Evolutionary conservation across 53 echinoderm and acorn worm species (phyloP).

Genomic region (Echinarachnius parma): DNA sequence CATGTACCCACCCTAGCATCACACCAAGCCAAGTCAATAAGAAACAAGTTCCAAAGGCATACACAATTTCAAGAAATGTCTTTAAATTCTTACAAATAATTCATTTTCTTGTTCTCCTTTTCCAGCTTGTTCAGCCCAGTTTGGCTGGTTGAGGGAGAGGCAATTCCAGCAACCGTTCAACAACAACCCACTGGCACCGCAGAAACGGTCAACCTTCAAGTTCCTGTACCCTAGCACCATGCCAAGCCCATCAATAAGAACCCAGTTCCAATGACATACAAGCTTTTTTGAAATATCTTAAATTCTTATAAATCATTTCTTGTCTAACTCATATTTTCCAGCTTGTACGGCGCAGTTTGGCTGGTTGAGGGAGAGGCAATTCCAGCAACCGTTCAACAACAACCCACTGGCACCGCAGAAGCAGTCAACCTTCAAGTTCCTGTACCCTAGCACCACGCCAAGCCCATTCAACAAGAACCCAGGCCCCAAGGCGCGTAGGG

Average conservation of each 20-base stretch:
- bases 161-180: not conserved
- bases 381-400: too few relatives aligned
- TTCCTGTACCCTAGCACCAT: constrained; percentile 23
- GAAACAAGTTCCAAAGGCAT: too few relatives aligned
- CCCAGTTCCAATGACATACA: not conserved
- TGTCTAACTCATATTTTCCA: too few relatives aligned
- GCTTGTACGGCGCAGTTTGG: too few relatives aligned
- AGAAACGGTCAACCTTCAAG: constrained; percentile 10
- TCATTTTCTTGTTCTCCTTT: not conserved
- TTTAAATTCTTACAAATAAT: too few relatives aligned
- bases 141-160: constrained; percentile 18
- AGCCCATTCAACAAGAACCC: not conserved
- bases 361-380: too few relatives aligned
- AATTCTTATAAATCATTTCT: too few relatives aligned
- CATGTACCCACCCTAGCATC: too few relatives aligned
- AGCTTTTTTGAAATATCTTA: too few relatives aligned
- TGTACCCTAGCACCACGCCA: constrained; percentile 14
- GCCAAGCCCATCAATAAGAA: not conserved
- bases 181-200: constrained; percentile 2
- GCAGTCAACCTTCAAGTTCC: constrained; percentile 21
- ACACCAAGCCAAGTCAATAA: too few relatives aligned
- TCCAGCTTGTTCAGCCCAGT: constrained; percentile 40
- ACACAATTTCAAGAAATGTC: too few relatives aligned
- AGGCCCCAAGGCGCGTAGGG: constrained; percentile 1
- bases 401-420: constrained; percentile 3